Conservation (phyloP, 1,140 invertebrate genomes). For the Pseudomyrmex pallidus region DNA sequence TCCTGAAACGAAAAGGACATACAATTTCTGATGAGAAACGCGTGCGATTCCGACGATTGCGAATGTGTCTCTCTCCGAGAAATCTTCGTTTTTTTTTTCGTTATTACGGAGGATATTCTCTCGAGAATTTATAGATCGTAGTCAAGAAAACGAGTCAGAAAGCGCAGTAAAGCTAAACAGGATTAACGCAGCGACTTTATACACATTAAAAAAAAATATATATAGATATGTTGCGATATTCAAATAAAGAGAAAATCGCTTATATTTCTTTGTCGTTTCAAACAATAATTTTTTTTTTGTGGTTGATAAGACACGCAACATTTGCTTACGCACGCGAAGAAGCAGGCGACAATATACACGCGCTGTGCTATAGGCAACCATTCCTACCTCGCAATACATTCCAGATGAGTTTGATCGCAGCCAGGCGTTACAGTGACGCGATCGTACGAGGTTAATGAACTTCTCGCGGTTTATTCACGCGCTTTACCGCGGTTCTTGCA, state of each 20-base stretch:
- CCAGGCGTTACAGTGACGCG: conserved; percentile 40
- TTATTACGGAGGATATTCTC: conserved; percentile 16
- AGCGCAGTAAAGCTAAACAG: background rate
- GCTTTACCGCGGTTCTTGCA: conserved; percentile 21
- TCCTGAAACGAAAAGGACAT: background rate
- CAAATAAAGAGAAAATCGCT: background rate
- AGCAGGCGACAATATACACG: background rate
- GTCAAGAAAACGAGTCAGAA: conserved; percentile 15
- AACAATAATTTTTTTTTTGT: conserved; percentile 4
- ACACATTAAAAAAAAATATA: background rate
- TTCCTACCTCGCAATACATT: background rate
- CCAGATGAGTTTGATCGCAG: conserved; percentile 24
- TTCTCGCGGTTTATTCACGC: background rate
- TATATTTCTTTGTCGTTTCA: background rate
- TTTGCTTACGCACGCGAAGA: background rate
- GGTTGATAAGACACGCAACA: background rate
- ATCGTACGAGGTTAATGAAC: conserved; percentile 28
- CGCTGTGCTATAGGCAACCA: conserved; percentile 14
- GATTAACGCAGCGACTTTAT: background rate
- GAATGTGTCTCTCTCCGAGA: background rate
- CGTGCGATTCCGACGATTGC: background rate
- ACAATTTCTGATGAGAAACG: background rate
- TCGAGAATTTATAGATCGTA: conserved; percentile 5
- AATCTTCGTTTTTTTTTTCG: conserved; percentile 29
- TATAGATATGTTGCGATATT: background rate